Conservation (phyloP, 1,140 invertebrate genomes). For the Conus betulinus region DNA sequence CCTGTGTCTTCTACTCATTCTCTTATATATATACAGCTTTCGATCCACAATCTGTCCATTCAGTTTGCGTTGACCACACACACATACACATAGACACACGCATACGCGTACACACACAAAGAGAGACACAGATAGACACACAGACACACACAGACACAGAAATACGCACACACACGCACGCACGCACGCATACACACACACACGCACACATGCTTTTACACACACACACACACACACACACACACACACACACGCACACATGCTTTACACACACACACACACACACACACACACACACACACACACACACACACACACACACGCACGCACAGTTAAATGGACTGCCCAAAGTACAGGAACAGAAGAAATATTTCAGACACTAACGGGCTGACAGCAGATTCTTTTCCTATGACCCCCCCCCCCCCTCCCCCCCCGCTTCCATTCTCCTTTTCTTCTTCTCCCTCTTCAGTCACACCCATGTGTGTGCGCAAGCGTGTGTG, state of each 20-base stretch:
- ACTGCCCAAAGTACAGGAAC: too few relatives aligned
- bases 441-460: too few relatives aligned
- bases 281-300: neutral
- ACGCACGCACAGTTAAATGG: neutral
- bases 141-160: neutral
- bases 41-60: neutral
- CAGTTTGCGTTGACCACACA: neutral
- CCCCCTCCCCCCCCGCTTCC: too few relatives aligned
- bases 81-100: neutral
- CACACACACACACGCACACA: neutral
- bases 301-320: neutral
- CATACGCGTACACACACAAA: neutral
- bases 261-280: neutral
- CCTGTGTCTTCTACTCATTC: too few relatives aligned
- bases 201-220: neutral
- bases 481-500: neutral
- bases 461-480: neutral
- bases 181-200: neutral
- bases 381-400: too few relatives aligned
- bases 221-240: slow-evolving; percentile 14
- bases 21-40: too few relatives aligned
- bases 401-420: too few relatives aligned
- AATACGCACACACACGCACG: neutral
- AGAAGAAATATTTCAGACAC: too few relatives aligned
- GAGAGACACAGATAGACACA: neutral